Base-by-base conservation (phyloP, 2,113 vertebrate species). In the Atractosteus spatula region DNA sequence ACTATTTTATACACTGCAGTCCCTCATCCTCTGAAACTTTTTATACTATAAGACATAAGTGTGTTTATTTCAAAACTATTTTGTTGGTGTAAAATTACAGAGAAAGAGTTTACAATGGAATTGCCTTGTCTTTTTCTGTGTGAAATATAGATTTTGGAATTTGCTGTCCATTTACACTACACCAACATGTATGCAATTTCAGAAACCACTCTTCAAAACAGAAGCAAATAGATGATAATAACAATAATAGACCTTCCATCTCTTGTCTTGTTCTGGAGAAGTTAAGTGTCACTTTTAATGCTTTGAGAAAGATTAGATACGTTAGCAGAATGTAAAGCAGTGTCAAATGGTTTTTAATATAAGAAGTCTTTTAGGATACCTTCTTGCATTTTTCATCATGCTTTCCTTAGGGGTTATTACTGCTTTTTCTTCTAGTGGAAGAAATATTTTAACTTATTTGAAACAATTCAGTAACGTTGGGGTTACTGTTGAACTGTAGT, bases 171-270 rank as follows among this genome's bases (percentile, higher is more conserved):
- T n/a, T n/a, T 59, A 7, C 14, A 13, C 57, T 59, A 13, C 10
- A 13, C 57, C 57, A 13, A 59, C 57, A 59, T n/a, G 14, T 59
- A 59, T 14, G 13, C 57, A 59, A 59, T 13, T 59, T 8, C 11
- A 13, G 13, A 59, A n/a, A n/a, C 57, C 57, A 59, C 57, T 7
- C 14, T 59, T 13, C 57, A 59, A 59, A 59, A 59, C n/a, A 16
- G 57, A 59, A 59, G 57, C 57, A 59, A 59, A 59, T 59, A 59
- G 57, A 59, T 59, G 57, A 16, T 59, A 59, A 59, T 59, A 59
- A 59, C n/a, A 51, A 59, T 16, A 59, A 59, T 59, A 59, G n/a
- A 16, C 57, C 57, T 59, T 59, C n/a, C 57, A 59, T 7, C 57
- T 59, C 3, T 13, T 59, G 57, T 59, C 12, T 59, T 59, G 57